Base-by-base conservation (phyloP, 1,140 invertebrate genomes). In the Leptinotarsa defecta region DNA sequence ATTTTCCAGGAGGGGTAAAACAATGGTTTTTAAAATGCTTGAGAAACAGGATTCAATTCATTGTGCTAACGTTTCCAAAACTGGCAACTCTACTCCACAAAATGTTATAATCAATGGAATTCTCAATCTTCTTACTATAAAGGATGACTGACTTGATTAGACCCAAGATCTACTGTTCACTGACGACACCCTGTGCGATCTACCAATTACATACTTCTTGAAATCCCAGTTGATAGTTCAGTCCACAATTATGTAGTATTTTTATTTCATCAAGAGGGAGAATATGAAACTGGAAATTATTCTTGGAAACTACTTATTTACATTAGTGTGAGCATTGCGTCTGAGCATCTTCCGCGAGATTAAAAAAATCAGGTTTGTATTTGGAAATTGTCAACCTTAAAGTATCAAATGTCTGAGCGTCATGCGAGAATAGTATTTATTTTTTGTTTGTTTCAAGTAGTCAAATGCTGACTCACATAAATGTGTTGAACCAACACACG, bases 401-500 rank as follows among this genome's bases (percentile, higher is more conserved):
- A 57, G 73, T 70, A 74, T 74, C 73, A 67, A 74, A 74, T 69
- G 65, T 74, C 3, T 74, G 73, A 74, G 61, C 72, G 62, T 74
- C 61, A 74, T 57, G 34, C 24, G 52, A 70, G 68, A 24, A 24
- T 0, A 3, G 24, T 24, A 24, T 24, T 24, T 24, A 24, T 24
- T 24, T 24, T 24, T 24, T 24, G 3, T 24, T 24, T 24, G 24
- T 24, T 24, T 24, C 24, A 24, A 24, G 24, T 24, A 24, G 24
- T 17, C 71, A 70, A 71, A 71, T 76, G 57, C 69, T 68, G 61
- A 20, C 8, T 4, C 74, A 74, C 52, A 74, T 74, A 69, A 69
- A 74, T 69, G 61, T 49, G 74, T 74, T 74, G 65, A 74, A 74
- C 65, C 74, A 69, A 74, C 69, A 75, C 57, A 75, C 74, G 61